Conservation (phyloP, 1,140 invertebrate species). For the Drosophila athabasca region DNA sequence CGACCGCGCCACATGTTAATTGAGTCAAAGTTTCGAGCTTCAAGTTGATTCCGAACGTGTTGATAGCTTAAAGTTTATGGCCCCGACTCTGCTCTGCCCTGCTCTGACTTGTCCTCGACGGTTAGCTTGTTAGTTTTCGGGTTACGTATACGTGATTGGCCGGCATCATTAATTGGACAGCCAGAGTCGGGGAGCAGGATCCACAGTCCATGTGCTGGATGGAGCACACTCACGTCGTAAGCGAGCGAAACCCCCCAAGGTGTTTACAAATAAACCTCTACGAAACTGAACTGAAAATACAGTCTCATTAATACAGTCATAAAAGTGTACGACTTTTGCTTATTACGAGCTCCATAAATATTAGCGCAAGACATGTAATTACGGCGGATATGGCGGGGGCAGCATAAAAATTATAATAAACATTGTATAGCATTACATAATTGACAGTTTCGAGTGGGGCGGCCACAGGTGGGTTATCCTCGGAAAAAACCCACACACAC, state of each 20-base stretch:
- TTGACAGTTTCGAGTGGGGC: conserved; percentile 63
- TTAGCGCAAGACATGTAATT: conserved; percentile 68
- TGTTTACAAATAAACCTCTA: conserved; percentile 14
- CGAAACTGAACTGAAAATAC: too few relatives aligned
- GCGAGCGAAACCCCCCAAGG: conserved; percentile 4
- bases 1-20: conserved; percentile 52
- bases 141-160: conserved; percentile 47
- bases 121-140: conserved; percentile 41
- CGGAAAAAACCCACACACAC: too few relatives aligned
- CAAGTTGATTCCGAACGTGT: conserved; percentile 58
- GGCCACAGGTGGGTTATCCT: conserved; percentile 34
- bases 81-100: not conserved
- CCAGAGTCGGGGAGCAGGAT: too few relatives aligned
- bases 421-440: conserved; percentile 70
- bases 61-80: conserved; percentile 57
- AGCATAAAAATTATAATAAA: conserved; percentile 72
- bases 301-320: conserved; percentile 67
- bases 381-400: conserved; percentile 22
- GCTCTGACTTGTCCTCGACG: not conserved
- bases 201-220: too few relatives aligned
- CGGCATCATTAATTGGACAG: conserved; percentile 55
- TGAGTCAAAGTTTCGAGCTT: conserved; percentile 58
- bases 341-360: conserved; percentile 66
- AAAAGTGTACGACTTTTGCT: conserved; percentile 57
- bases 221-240: conserved; percentile 17